phyloP scores from a whole-genome alignment of 53 echinoderm and acorn worm species.

The Zoroaster sp. region DNA sequence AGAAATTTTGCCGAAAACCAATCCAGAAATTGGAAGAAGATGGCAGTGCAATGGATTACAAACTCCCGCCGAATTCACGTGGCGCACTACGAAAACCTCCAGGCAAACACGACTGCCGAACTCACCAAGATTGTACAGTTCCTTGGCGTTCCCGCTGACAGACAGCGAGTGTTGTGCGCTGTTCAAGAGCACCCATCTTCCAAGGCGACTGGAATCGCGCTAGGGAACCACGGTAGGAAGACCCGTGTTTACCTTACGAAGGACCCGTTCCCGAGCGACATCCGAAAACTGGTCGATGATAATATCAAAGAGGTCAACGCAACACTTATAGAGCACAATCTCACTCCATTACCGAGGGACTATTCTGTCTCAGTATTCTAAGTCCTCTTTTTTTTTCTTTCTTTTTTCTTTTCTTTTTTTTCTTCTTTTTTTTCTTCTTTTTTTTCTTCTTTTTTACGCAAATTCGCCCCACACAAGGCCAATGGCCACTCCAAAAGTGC shows the following conservation, averaged over 20 bases:
- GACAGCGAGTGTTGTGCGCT: conserved; percentile 67
- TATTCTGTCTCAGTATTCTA: conserved; percentile 48
- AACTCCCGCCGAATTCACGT: conserved; percentile 51
- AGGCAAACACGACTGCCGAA: conserved; percentile 56
- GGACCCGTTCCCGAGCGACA: conserved; percentile 38
- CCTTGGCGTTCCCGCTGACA: conserved; percentile 55
- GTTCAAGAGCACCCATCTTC: conserved; percentile 70
- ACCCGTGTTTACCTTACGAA: conserved; percentile 68
- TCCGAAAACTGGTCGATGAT: conserved; percentile 19
- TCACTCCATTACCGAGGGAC: conserved; percentile 18
- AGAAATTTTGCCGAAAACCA: conserved; percentile 42
- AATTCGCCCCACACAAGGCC: too few relatives aligned
- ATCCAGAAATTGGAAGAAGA: conserved; percentile 52
- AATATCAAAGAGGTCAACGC: conserved; percentile 44
- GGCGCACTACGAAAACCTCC: conserved; percentile 67
- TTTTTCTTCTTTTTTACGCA: too few relatives aligned
- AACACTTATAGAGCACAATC: conserved; percentile 32
- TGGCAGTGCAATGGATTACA: conserved; percentile 65
- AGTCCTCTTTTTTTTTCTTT: too few relatives aligned
- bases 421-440: too few relatives aligned
- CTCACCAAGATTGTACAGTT: conserved; percentile 68
- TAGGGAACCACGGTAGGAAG: conserved; percentile 72
- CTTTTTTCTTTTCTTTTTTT: too few relatives aligned
- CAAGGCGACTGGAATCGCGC: conserved; percentile 61
- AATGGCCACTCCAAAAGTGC: too few relatives aligned